Conservation (phyloP, 2,113 vertebrate species). For the Crotalus viridis region DNA sequence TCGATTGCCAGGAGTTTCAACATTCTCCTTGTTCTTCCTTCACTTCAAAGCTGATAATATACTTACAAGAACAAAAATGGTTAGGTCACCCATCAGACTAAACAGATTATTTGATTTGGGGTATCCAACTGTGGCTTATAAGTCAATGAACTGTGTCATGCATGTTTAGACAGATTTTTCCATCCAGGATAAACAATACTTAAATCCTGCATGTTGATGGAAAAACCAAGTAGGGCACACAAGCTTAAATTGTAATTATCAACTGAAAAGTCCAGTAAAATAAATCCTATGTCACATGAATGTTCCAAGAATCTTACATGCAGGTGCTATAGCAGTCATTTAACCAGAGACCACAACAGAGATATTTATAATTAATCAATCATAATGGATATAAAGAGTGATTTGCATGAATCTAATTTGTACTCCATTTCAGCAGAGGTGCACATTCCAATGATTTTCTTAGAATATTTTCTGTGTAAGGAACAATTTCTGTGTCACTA, state of each 20-base stretch:
- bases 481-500: background rate
- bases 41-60: background rate
- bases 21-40: background rate
- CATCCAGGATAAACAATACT: background rate
- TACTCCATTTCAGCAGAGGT: background rate
- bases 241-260: background rate
- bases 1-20: background rate
- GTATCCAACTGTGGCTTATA: background rate
- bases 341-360: slow-evolving; percentile 26
- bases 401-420: background rate
- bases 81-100: background rate
- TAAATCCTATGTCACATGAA: background rate
- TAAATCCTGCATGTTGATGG: background rate
- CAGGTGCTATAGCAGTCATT: slow-evolving; percentile 34
- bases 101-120: background rate
- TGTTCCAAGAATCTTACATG: background rate
- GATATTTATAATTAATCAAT: background rate
- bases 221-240: background rate
- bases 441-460: background rate
- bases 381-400: background rate
- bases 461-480: background rate
- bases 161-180: background rate
- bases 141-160: background rate
- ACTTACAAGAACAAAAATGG: background rate
- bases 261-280: background rate